Evolutionary conservation across 2,888 invertebrate species (phyloP), one percentile per base, ranked within the genome.

Genomic region (Cephus pygmeus): DNA sequence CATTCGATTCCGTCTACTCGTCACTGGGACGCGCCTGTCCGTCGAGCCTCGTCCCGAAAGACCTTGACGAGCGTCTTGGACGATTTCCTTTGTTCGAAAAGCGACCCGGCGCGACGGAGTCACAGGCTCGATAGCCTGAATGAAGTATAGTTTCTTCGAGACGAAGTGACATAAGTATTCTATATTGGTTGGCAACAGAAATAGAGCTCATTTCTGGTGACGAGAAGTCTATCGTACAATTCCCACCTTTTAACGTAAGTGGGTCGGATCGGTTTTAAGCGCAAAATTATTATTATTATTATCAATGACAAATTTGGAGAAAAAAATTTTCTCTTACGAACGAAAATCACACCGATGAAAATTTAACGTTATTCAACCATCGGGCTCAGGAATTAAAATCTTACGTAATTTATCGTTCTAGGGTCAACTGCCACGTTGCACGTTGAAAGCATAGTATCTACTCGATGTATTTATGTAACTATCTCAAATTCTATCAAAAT

Each of bases 151-250:
- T 31, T 71, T 71, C 31, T 15, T 31, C 12, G 71, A 31, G 34
- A 34, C 23, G 71, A 71, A 33, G 71, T 73, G 68, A 77, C 69
- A 77, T 35, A 75, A 35, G 40, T 71, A 75, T 77, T 77, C 77
- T 77, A 77, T 75, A 40, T 75, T 71, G 74, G 40, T 40, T 75
- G 23, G 12, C 34, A 34, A 34, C 71, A 71, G 75, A 77, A 77
- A 77, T 77, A 77, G 77, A 69, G 74, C 34, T 15, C 75, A 31
- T 69, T 75, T 71, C 77, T 40, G 77, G 75, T 77, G 75, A 77
- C 77, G 75, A 40, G 40, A 35, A 77, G 77, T 77, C 77, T 74
- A 23, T 69, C 69, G n/a, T 11, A 11, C 1, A 69, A 15, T 75
- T 36, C 2, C 15, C 56, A 56, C 56, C 56, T 56, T 23, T 56